These are phyloP conservation scores for Condylura cristata DNA, from an alignment of 2,113 vertebrate species.

Conservation along the genomic window DNA sequence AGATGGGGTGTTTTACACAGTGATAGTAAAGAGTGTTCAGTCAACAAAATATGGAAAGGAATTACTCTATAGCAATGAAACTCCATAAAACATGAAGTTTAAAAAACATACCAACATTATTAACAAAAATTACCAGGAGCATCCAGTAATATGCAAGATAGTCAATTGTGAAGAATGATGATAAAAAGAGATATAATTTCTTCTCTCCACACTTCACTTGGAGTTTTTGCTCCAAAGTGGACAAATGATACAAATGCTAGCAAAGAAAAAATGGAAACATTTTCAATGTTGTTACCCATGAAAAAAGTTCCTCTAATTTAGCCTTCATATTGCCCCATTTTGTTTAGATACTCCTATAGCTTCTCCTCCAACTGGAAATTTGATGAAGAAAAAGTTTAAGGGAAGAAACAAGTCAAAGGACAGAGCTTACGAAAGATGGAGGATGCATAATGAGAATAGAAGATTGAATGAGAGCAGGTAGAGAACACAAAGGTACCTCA, in stretches of 20 bases:
- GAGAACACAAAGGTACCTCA: not conserved
- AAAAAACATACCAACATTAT: not conserved
- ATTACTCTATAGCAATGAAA: not conserved
- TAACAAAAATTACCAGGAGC: not conserved
- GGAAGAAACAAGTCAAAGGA: not conserved
- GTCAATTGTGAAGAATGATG: not conserved
- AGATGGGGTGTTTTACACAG: not conserved
- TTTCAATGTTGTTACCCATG: not conserved
- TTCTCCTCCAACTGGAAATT: not conserved
- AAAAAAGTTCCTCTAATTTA: not conserved
- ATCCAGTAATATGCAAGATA: not conserved
- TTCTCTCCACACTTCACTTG: not conserved
- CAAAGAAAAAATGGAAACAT: not conserved
- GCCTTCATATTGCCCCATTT: not conserved
- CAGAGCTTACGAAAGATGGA: not conserved
- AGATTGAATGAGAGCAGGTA: not conserved
- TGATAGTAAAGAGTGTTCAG: constrained; percentile 31
- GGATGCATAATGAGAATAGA: not conserved
- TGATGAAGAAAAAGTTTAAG: not conserved
- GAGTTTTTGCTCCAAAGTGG: not conserved
- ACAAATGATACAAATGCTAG: not conserved
- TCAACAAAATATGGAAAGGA: not conserved
- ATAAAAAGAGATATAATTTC: not conserved
- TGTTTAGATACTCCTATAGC: not conserved
- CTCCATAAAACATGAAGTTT: not conserved